A percentile compares a stretch with the other conserved stretches of the same genome.
These are phyloP conservation scores for Pseudotriccus pelzelni DNA, from an alignment of 2,797 vertebrate genomes.

Conservation along the genomic window DNA sequence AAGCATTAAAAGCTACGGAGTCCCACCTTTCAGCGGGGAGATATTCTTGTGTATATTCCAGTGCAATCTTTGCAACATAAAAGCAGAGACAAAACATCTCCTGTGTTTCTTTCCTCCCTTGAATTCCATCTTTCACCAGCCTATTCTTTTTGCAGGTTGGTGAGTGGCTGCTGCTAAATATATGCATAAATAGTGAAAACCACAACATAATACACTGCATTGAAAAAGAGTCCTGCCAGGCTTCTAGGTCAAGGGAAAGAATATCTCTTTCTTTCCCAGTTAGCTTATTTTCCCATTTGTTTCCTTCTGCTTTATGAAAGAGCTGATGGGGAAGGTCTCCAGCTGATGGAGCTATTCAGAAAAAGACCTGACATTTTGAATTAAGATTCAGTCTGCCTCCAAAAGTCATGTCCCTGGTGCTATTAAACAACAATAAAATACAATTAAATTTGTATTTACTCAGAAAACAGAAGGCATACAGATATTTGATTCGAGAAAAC, in stretches of 20 bases:
- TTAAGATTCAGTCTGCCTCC: slow-evolving; percentile 12
- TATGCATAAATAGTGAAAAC: slow-evolving; percentile 61
- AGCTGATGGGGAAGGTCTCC: slow-evolving; percentile 39
- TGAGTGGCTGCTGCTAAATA: slow-evolving; percentile 34
- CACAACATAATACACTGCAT: slow-evolving; percentile 35
- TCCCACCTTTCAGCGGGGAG: background rate
- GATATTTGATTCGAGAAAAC: background rate
- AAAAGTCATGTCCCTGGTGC: fast-evolving
- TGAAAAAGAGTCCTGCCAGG: slow-evolving; percentile 37
- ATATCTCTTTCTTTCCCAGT: slow-evolving; percentile 35
- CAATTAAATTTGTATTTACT: background rate
- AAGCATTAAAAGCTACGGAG: background rate
- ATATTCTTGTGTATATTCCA: background rate
- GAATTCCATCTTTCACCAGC: background rate
- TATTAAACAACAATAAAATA: background rate
- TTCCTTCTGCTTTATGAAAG: slow-evolving; percentile 32
- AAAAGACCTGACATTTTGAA: slow-evolving; percentile 12
- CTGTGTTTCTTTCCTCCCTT: background rate
- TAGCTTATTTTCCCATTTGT: slow-evolving; percentile 33
- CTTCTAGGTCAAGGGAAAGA: slow-evolving; percentile 66
- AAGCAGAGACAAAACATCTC: slow-evolving; percentile 13
- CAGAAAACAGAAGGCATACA: background rate
- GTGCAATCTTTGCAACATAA: background rate
- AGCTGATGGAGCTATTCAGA: slow-evolving; percentile 40
- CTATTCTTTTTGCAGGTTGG: background rate